Evolutionary conservation across 1,140 invertebrate species (phyloP).

Genomic region (Mactra quadrangularis): DNA sequence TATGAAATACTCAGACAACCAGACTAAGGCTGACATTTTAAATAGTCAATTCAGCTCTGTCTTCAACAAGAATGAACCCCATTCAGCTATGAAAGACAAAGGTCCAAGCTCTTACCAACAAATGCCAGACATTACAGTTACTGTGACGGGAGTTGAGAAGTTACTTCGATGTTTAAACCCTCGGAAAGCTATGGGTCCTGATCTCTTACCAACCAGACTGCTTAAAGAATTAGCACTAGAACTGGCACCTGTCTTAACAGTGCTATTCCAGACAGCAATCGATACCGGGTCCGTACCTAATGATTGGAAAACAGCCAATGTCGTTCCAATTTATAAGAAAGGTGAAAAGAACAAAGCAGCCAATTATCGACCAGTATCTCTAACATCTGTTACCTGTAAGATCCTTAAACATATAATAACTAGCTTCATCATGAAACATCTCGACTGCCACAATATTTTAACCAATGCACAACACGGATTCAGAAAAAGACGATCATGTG

Average conservation of each 20-base stretch:
- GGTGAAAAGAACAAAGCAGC: not conserved
- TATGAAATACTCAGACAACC: conserved; percentile 46
- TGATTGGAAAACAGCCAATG: not conserved
- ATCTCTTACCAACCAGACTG: too few species aligned
- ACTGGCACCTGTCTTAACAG: too few species aligned
- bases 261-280: too few species aligned
- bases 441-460: not conserved
- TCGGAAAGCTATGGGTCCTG: not conserved
- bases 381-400: too few species aligned
- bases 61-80: not conserved
- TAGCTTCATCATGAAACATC: not conserved
- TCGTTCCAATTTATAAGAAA: not conserved
- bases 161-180: not conserved
- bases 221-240: too few species aligned
- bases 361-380: too few species aligned
- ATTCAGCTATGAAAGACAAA: too few species aligned
- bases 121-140: too few species aligned
- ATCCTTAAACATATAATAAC: conserved; percentile 6
- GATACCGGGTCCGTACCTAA: too few species aligned
- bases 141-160: conserved; percentile 1
- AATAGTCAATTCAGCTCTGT: not conserved
- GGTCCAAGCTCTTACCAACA: too few species aligned
- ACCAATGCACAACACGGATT: too few species aligned
- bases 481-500: too few species aligned
- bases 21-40: not conserved